Percentiles rank a stretch among this genome's conserved stretches.
Evolutionary conservation across 1,140 invertebrate species (phyloP).

Genomic region (Drosophila bifasciata): DNA sequence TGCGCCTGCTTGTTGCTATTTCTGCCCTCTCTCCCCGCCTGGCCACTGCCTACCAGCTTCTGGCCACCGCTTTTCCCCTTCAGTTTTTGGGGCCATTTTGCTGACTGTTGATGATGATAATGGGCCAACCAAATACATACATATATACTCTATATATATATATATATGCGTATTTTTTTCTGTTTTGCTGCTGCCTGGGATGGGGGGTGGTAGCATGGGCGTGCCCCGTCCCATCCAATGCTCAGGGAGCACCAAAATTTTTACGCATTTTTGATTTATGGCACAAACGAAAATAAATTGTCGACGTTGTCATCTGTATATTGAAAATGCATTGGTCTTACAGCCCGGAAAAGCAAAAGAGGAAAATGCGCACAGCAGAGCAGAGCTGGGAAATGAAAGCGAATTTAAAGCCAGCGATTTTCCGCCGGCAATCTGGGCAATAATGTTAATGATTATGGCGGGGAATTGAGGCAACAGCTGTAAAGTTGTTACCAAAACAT

Average conservation of each 20-base stretch:
- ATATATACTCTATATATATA: neutral
- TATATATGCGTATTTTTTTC: constrained; percentile 11
- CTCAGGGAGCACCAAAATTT: constrained; percentile 65
- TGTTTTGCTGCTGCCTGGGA: neutral
- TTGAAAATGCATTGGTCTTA: constrained; percentile 73
- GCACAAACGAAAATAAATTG: constrained; percentile 67
- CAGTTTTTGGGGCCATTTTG: constrained; percentile 67
- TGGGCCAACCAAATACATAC: constrained; percentile 45
- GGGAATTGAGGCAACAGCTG: constrained; percentile 60
- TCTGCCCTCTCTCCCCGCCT: constrained; percentile 50
- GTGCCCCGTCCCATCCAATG: constrained; percentile 32
- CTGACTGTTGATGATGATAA: constrained; percentile 81
- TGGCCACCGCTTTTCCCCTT: constrained; percentile 20
- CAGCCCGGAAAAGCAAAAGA: too few species aligned
- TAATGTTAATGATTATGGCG: constrained; percentile 77
- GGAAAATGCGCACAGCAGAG: neutral
- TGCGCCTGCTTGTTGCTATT: constrained; percentile 72
- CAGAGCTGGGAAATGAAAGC: constrained; percentile 24
- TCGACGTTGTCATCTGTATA: constrained; percentile 54
- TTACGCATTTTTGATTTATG: constrained; percentile 83
- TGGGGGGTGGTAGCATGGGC: constrained; percentile 7
- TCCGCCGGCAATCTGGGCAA: constrained; percentile 46
- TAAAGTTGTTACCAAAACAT: constrained; percentile 56
- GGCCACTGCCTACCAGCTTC: constrained; percentile 33
- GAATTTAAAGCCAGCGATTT: constrained; percentile 44